These are phyloP conservation scores for Uria aalge DNA, from an alignment of 2,113 vertebrate genomes.

Conservation along the genomic window DNA sequence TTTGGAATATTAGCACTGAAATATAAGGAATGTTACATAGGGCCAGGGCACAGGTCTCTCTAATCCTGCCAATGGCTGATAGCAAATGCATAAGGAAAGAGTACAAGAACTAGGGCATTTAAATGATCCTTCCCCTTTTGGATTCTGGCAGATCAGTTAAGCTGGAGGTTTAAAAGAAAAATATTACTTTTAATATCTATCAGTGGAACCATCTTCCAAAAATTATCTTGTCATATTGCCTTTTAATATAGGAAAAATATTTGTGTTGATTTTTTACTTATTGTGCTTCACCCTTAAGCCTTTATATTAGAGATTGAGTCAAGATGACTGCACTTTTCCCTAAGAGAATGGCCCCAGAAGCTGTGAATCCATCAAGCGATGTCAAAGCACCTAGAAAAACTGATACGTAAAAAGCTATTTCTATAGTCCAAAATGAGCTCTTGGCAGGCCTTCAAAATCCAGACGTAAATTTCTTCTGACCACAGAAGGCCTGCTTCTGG, in stretches of 20 bases:
- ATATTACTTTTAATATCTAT: not conserved
- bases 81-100: not conserved
- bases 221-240: not conserved
- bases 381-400: not conserved
- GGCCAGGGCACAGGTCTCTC: not conserved
- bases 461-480: slow-evolving; percentile 9
- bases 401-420: not conserved
- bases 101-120: not conserved
- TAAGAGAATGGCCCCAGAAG: not conserved
- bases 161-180: not conserved
- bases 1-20: not conserved
- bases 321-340: not conserved
- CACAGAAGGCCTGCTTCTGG: not conserved
- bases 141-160: not conserved
- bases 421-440: not conserved
- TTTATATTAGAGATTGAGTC: not conserved
- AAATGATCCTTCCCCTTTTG: not conserved
- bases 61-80: not conserved
- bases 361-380: not conserved
- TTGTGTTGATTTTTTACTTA: not conserved
- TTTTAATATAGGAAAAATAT: not conserved
- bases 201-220: not conserved
- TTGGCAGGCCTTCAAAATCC: slow-evolving; percentile 3
- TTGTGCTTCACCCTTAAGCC: not conserved
- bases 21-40: not conserved